Conservation (phyloP, 2,113 vertebrate species). For the Pseudorectes ferrugineus region DNA sequence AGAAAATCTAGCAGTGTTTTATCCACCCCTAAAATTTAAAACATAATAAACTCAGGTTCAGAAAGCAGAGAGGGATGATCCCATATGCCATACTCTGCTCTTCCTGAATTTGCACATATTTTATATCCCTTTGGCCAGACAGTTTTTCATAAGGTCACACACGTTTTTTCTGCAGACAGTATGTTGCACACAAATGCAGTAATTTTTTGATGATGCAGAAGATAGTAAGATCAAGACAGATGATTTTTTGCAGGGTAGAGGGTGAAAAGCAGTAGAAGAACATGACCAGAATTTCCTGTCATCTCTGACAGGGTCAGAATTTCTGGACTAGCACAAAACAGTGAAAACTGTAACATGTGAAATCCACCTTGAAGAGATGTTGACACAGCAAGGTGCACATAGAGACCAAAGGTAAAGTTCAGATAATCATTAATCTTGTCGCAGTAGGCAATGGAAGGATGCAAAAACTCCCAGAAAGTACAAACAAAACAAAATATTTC, state of each 20-base stretch:
- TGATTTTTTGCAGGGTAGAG: not conserved
- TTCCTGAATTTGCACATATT: not conserved
- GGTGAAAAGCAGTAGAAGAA: not conserved
- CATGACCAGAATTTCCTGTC: not conserved
- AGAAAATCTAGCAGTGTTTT: not conserved
- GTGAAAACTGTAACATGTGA: not conserved
- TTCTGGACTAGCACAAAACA: not conserved
- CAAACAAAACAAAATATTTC: not conserved
- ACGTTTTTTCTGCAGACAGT: not conserved
- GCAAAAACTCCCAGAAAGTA: not conserved
- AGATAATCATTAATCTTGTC: not conserved
- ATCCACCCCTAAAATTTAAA: not conserved
- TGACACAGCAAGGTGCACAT: conserved; percentile 7
- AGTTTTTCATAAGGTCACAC: not conserved
- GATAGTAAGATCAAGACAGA: not conserved
- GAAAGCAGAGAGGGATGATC: not conserved
- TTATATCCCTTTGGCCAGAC: not conserved
- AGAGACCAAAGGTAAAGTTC: conserved; percentile 18
- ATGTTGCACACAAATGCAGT: not conserved
- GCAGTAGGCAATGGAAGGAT: not conserved
- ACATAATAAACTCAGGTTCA: not conserved
- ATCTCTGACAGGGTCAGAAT: not conserved
- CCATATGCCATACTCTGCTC: not conserved
- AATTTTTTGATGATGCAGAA: conserved; percentile 25
- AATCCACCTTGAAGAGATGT: conserved; percentile 29